Base-by-base conservation (phyloP, 2,113 vertebrate genomes). In the Sprattus sprattus region DNA sequence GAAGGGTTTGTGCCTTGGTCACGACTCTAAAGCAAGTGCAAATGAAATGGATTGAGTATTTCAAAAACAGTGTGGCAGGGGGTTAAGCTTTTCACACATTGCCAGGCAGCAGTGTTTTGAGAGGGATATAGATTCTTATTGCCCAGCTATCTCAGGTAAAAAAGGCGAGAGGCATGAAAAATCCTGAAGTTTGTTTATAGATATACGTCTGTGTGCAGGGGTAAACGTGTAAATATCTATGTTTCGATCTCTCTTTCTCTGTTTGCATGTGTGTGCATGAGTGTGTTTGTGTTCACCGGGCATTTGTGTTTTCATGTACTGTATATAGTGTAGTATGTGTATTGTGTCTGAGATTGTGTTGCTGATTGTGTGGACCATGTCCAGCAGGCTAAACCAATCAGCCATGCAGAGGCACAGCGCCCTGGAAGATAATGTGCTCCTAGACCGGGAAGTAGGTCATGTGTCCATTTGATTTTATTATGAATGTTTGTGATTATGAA, bases 401-500 rank as follows among this genome's bases (percentile, higher is more conserved):
- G 81, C 80, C 82, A 39, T 84, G 85, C 54, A 22, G 44, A 82
- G 16, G 45, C 47, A 32, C 47, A 80, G 78, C 82, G 54, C 57
- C 57, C 52, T 84, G 82, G 86, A 86, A 81, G 84, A 84, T 54
- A 54, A 54, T 84, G 60, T 82, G 47, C 78, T n/a, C 44, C 28
- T 45, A 78, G 57, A 84, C 45, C 64, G 6, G 47, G 57, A 60
- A 88, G 47, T 83, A 52, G 60, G 80, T 83, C 25, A 89, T 86
- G 67, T 85, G 85, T 86, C 88, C 88, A 78, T 88, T 88, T 85
- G 85, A 85, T 85, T 88, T 86, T 64, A 67, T 85, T 84, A 80
- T 32, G 83, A 86, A 85, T 64, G 85, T 80, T 85, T 86, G 81
- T 78, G 81, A 88, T 86, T 88, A 86, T 83, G 85, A 88, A 86